Evolutionary conservation across 2,888 invertebrate species (phyloP).

Genomic region (Diloba caeruleocephala): DNA sequence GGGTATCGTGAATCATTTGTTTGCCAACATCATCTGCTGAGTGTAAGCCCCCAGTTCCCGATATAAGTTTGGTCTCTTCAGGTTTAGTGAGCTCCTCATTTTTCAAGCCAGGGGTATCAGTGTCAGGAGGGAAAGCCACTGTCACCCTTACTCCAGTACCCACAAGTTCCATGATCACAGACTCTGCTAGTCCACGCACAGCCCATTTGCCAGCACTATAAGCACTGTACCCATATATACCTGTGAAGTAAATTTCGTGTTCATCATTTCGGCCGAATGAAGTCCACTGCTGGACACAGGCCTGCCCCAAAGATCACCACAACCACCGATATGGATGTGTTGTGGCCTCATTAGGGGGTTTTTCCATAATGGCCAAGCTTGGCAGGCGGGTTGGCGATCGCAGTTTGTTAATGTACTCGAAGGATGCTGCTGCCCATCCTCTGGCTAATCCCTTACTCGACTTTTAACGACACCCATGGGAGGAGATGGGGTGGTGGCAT

Average conservation of each 20-base stretch:
- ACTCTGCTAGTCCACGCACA: slow-evolving; percentile 97
- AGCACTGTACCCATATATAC: slow-evolving; percentile 97
- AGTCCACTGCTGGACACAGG: too few species aligned
- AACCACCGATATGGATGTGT: too few species aligned
- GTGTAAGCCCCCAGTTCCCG: slow-evolving; percentile 93
- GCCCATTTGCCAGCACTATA: slow-evolving; percentile 99
- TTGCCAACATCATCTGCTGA: slow-evolving; percentile 94
- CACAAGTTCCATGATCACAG: slow-evolving; percentile 97
- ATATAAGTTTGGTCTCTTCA: slow-evolving; percentile 95
- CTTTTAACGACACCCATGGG: too few species aligned
- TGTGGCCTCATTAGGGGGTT: too few species aligned
- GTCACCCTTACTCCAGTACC: slow-evolving; percentile 95
- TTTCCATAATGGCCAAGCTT: too few species aligned
- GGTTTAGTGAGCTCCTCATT: slow-evolving; percentile 96
- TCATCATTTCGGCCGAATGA: too few species aligned
- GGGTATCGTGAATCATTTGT: slow-evolving; percentile 93
- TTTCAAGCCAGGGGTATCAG: slow-evolving; percentile 98
- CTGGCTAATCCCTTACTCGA: too few species aligned
- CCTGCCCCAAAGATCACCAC: too few species aligned
- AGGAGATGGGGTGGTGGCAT: too few species aligned
- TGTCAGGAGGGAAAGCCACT: slow-evolving; percentile 97
- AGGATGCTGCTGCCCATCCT: too few species aligned
- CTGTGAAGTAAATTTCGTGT: slow-evolving; percentile 73
- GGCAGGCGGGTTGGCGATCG: too few species aligned
- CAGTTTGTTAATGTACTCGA: too few species aligned